A percentile compares a stretch with the other conserved stretches of the same genome.
phyloP scores from a whole-genome alignment of 2,797 vertebrate genomes.

The Rousettus madagascariensis region DNA sequence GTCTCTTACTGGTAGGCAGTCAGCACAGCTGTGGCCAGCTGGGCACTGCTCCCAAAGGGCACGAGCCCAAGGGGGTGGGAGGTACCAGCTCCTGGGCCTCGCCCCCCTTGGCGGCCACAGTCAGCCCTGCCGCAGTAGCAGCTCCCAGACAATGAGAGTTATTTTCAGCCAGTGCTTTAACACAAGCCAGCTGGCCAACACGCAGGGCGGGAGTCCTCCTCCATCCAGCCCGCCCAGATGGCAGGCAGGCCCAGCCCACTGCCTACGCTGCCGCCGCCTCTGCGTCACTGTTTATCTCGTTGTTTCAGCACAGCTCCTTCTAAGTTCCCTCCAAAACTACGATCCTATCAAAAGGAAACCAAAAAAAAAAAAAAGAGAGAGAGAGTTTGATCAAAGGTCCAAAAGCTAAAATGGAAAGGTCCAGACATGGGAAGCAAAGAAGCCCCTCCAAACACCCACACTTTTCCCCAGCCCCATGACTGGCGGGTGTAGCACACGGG shows the following conservation, averaged over 20 bases:
- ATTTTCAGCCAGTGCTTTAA: slow-evolving; percentile 78
- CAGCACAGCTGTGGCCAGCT: slow-evolving; percentile 45
- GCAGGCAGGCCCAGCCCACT: slow-evolving; percentile 26
- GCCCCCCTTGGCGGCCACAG: slow-evolving; percentile 50
- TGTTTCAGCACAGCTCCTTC: slow-evolving; percentile 33
- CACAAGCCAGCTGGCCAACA: slow-evolving; percentile 78
- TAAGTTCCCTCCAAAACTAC: not conserved
- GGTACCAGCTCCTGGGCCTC: slow-evolving; percentile 43
- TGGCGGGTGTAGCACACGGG: not conserved
- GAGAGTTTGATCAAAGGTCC: slow-evolving; percentile 56
- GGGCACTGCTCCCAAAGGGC: slow-evolving; percentile 50
- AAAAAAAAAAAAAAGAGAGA: slow-evolving; percentile 33
- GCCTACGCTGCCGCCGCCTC: slow-evolving; percentile 29
- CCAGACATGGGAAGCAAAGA: slow-evolving; percentile 21
- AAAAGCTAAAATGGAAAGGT: slow-evolving; percentile 48
- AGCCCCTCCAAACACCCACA: slow-evolving; percentile 64
- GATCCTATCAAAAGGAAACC: slow-evolving; percentile 29
- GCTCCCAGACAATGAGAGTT: slow-evolving; percentile 79
- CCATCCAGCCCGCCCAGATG: slow-evolving; percentile 75
- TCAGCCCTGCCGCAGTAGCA: slow-evolving; percentile 68
- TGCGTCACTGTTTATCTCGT: slow-evolving; percentile 63
- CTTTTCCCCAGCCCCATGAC: slow-evolving; percentile 5
- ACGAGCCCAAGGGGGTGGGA: slow-evolving; percentile 45
- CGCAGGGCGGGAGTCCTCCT: slow-evolving; percentile 67
- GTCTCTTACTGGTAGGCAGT: slow-evolving; percentile 18